Base-by-base conservation (phyloP, 2,888 invertebrate species). In the Drosophila vallismaia region DNA sequence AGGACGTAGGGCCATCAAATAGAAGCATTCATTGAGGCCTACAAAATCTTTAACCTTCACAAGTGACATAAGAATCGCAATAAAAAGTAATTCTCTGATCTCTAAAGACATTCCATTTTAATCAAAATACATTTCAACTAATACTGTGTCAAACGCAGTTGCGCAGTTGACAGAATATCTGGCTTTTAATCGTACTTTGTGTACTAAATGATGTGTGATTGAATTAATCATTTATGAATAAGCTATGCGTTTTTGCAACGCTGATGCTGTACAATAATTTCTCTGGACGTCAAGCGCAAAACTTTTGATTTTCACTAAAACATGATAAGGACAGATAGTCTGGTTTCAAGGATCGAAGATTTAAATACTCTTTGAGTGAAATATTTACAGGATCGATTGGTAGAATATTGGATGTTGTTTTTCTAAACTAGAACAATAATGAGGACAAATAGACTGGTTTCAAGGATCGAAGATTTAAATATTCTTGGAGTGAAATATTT, bases 141-240 rank as follows among this genome's bases (percentile, higher is more conserved):
- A 12, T 36, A n/a, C 36, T 36, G n/a, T 5, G 4, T n/a, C 5
- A 5, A 36, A 12, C 9, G 7, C 26, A 54, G 26, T 40, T n/a
- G 70, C 64, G 64, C 64, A 64, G 28, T 64, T 69, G n/a, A 67
- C 33, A 67, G 42, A 63, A 36, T 19, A 53, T 36, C 29, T 33
- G 36, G n/a, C n/a, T 36, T 36, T 45, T 1, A 28, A 45, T 45
- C 44, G 33, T 12, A 10, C 6, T 44, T 8, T 40, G 2, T 48
- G 45, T 24, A 44, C 19, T 19, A 19, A 19, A 19, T 19, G 19
- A 19, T 29, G 29, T 10, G 10, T 53, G 10, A 29, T 3, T 46
- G 0, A 12, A 64, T 12, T 46, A 46, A 38, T 29, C 51, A 46
- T 10, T 38, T 36, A 9, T 19, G 36, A 33, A 29, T 44, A 36